Base-by-base conservation (phyloP, 1,140 invertebrate genomes). In the Drosophila ananassae region DNA sequence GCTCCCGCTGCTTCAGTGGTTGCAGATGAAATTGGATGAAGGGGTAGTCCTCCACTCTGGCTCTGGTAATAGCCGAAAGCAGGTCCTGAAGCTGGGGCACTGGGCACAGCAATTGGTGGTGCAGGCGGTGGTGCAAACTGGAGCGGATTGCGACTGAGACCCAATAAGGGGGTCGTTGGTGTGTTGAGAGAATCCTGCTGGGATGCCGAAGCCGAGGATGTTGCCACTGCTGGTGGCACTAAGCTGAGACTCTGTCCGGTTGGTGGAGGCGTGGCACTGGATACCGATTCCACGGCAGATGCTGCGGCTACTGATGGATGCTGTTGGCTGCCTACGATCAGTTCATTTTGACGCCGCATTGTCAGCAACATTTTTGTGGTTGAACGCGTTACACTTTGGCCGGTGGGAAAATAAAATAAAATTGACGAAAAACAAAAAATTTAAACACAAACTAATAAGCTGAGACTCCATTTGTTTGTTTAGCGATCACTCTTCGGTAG, bases 341-440 rank as follows among this genome's bases (percentile, higher is more conserved):
- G 67, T 90, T 92, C 91, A 91, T 79, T 91, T 80, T 92, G 91
- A 61, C 91, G 91, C 73, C 91, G 90, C 91, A 92, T 92, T 85
- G 91, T 92, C 90, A 92, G 91, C 91, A 92, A 91, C 89, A 92
- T 92, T 90, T 91, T 92, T 72, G 73, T 55, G 57, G 59, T 66
- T 58, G 34, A 46, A 44, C 47, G 48, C 59, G 50, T 60, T 50
- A 30, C 17, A 56, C 51, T 57, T 56, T 51, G 51, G 47, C 32
- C 60, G 56, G 41, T 46, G 21, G 12, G 62, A 55, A 66, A 66
- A 71, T 32, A 58, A 71, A 72, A 72, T 47, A 44, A 59, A 89
- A 90, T 34, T 24, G 46, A 77, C 73, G 32, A 48, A 75, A 79
- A 80, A 84, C 55, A 64, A 81, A 79, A 64, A 67, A 79, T 24